These are phyloP conservation scores for Rhinella marina DNA, from an alignment of 2,797 vertebrate species.

Conservation along the genomic window DNA sequence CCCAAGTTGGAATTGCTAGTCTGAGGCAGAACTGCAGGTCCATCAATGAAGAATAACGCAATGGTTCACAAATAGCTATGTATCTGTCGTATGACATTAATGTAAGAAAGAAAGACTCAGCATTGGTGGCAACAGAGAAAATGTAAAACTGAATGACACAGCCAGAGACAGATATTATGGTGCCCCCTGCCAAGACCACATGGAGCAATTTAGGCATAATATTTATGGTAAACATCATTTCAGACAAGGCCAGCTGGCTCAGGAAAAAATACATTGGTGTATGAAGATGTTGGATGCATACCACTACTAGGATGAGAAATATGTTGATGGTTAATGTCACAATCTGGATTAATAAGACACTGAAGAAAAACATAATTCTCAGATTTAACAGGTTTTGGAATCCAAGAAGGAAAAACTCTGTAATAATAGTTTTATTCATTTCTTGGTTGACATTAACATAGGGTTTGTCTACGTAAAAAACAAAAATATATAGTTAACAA, in stretches of 20 bases:
- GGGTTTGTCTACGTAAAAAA: background rate
- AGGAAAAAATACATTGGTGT: conserved; percentile 59
- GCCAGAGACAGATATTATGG: conserved; percentile 16
- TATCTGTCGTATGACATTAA: conserved; percentile 56
- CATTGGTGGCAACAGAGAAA: conserved; percentile 51
- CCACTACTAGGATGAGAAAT: background rate
- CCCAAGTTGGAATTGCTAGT: conserved; percentile 15
- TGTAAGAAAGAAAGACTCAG: conserved; percentile 51
- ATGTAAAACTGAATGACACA: conserved; percentile 49
- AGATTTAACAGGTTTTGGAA: conserved; percentile 31
- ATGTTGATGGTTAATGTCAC: conserved; percentile 38
- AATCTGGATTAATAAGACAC: conserved; percentile 24
- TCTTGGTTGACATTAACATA: conserved; percentile 8
- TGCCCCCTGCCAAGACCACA: conserved; percentile 28
- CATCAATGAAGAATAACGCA: conserved; percentile 43
- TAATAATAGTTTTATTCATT: conserved; percentile 33
- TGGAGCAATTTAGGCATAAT: conserved; percentile 46
- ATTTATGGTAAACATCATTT: conserved; percentile 49
- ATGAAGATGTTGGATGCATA: background rate
- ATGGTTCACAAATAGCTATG: conserved; percentile 48
- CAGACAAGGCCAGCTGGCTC: conserved; percentile 40
- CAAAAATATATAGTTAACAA: background rate
- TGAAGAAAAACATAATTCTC: conserved; percentile 38
- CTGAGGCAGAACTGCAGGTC: background rate
- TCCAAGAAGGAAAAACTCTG: conserved; percentile 50